A percentile compares a stretch with the other conserved stretches of the same genome.
Evolutionary conservation across 30 jellyfish, hydroid and myxozoan genomes (phyloP).

Genomic region (Aurelia sp.): DNA sequence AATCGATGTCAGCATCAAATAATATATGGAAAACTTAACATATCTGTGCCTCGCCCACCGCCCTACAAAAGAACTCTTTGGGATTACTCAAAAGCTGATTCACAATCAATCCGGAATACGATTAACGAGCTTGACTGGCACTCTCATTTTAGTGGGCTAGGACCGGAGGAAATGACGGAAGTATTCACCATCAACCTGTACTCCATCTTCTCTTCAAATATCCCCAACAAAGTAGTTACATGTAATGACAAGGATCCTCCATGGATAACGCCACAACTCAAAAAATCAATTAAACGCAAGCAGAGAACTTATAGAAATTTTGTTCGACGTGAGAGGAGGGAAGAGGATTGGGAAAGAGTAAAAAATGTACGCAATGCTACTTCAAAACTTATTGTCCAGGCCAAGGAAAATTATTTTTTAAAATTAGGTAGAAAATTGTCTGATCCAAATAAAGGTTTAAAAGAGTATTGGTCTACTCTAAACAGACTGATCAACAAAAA

Average conservation of each 20-base stretch:
- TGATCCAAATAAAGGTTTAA: slow-evolving; percentile 5
- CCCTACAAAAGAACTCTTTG: slow-evolving; percentile 19
- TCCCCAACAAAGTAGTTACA: no score
- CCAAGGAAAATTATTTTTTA: no score
- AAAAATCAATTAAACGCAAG: slow-evolving; percentile 32
- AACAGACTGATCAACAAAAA: no score
- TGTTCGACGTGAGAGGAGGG: slow-evolving; percentile 1
- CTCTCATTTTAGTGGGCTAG: background rate
- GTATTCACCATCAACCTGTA: slow-evolving; percentile 1
- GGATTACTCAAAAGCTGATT: slow-evolving; percentile 4
- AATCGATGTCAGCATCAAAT: no score
- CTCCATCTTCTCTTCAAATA: background rate
- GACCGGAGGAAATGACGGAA: slow-evolving; percentile 32
- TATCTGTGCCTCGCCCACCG: slow-evolving; percentile 5
- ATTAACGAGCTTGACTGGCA: slow-evolving; percentile 16
- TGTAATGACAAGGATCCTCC: slow-evolving; percentile 20
- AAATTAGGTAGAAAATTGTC: background rate
- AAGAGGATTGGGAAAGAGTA: slow-evolving; percentile 10
- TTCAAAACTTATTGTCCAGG: slow-evolving; percentile 1
- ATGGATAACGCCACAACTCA: slow-evolving; percentile 26
- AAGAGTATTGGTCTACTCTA: background rate
- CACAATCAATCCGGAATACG: slow-evolving; percentile 2
- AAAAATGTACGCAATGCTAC: slow-evolving; percentile 10
- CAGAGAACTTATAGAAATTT: slow-evolving; percentile 16
- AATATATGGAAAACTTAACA: background rate